Evolutionary conservation across 2,888 invertebrate species (phyloP), one percentile per base, ranked within the genome.

Genomic region (Sphaeridia pumilis): DNA sequence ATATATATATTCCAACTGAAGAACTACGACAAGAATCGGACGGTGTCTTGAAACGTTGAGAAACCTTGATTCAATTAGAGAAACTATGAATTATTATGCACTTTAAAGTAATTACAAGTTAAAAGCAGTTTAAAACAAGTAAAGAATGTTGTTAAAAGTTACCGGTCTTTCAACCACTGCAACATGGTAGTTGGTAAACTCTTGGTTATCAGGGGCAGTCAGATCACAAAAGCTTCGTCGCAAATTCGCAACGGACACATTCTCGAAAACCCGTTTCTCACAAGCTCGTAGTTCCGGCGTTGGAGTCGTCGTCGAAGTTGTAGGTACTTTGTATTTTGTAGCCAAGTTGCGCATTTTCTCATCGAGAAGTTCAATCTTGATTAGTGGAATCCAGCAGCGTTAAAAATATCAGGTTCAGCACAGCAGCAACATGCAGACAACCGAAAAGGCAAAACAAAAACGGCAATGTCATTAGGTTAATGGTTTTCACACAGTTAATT

Each of bases 241-340:
- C 21, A 61, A 50, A 45, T 58, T 58, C 34, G 59, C 59, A 20
- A 61, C 61, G 44, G 56, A 58, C 46, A 61, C 61, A 59, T 59
- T 61, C 35, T 59, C 61, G 55, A 61, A 59, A 27, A 59, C 59
- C 28, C 58, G 55, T 17, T 54, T 51, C 41, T 61, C 61, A 42
- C 54, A 55, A 28, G 57, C 55, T 36, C 55, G 42, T 35, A 52
- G 21, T 35, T 51, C 51, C 25, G 42, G 47, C 17, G 43, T 35
- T 14, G 35, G 34, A 22, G 24, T 35, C 27, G 20, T 43, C 10
- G 20, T 22, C 35, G 14, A 26, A 17, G n/a, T 17, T 4, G 25
- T 25, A 17, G 4, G 21, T 42, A 47, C 47, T 43, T 52, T 38
- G 43, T 52, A 52, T 25, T 52, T 52, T 3, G 20, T 42, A 25